Evolutionary conservation across 2,888 invertebrate species (phyloP), one percentile per base, ranked within the genome.

Genomic region (Autographa pulchrina): DNA sequence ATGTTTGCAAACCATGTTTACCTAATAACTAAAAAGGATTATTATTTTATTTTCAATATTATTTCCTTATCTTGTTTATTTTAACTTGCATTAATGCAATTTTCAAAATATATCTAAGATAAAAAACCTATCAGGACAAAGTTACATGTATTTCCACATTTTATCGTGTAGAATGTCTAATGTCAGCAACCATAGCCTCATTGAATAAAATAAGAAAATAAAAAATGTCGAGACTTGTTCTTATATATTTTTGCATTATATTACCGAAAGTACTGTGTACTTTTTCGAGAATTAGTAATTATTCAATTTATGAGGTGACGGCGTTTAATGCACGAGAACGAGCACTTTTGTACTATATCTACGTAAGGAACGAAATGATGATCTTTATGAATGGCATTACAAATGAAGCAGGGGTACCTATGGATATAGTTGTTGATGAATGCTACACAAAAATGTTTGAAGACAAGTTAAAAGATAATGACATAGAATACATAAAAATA

Each of bases 321-420:
- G 93, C 94, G 31, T 94, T 92, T 77, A 94, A 92, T 81, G 58
- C 77, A 18, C 77, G 84, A 62, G 95, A 95, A 83, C 87, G 95
- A 78, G 77, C 81, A 20, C 48, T 88, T 52, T 81, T 95, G 25
- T 92, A 93, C 80, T 63, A 75, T 9, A 72, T 92, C 13, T 83
- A 92, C 59, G 58, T 85, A 14, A 85, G 69, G 70, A 82, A 87
- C 64, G 71, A 88, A 7, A 76, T 78, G 31, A 48, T 89, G 54
- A 69, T 83, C 62, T 95, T 95, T 82, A 73, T 94, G 54, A 94
- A 93, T 83, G 92, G 90, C 52, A 80, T 95, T 8, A 90, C 92
- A 11, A 95, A 94, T 84, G 91, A 93, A 84, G 94, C 95, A 16
- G 88, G 91, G 13, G 70, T 94, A 65, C 86, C 94, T 4, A 94